Percentiles rank a stretch among this genome's conserved stretches.
These are phyloP conservation scores for Centropus unirufus DNA, from an alignment of 2,113 vertebrate species.

Conservation along the genomic window DNA sequence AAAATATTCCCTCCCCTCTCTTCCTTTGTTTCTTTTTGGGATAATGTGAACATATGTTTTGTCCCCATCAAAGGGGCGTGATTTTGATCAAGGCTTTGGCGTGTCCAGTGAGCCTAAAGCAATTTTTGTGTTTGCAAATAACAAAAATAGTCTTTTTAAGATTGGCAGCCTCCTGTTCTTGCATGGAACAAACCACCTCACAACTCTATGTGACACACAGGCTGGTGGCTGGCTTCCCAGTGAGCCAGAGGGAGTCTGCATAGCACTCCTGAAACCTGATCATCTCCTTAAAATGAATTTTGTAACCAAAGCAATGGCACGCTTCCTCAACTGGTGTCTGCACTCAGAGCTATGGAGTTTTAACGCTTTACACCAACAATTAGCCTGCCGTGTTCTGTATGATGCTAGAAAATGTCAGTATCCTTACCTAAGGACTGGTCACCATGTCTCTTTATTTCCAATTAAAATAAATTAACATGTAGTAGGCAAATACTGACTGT, in stretches of 20 bases:
- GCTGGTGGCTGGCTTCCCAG: neutral
- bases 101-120: conserved; percentile 17
- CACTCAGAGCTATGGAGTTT: neutral
- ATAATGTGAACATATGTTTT: conserved; percentile 52
- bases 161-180: neutral
- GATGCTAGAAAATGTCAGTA: neutral
- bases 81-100: conserved; percentile 69
- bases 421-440: neutral
- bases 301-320: neutral
- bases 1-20: conserved; percentile 22
- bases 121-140: conserved; percentile 41
- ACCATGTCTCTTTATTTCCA: neutral
- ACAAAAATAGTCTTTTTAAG: conserved; percentile 15
- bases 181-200: neutral
- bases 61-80: conserved; percentile 29
- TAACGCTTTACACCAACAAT: neutral
- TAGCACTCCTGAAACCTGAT: neutral
- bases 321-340: neutral
- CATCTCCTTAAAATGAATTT: neutral
- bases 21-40: conserved; percentile 26
- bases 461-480: neutral
- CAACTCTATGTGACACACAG: neutral
- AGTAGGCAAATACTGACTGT: neutral
- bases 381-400: neutral
- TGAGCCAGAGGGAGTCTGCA: neutral